phyloP scores from a whole-genome alignment of 1,140 invertebrate genomes.

The Trialeurodes vaporariorum region DNA sequence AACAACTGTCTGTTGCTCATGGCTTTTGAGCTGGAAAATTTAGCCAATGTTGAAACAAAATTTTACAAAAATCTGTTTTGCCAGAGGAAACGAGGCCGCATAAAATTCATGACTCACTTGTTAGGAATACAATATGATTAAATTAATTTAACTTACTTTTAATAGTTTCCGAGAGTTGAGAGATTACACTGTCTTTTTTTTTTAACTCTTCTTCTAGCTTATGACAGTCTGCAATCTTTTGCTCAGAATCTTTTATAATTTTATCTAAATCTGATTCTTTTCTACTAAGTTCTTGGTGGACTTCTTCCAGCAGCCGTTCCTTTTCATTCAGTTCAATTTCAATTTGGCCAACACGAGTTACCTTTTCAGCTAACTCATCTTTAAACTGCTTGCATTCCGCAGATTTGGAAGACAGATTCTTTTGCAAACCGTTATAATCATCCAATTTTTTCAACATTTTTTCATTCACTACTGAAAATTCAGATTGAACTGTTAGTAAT shows the following conservation, averaged over 20 bases:
- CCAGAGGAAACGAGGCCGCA: too few species aligned
- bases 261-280: background rate
- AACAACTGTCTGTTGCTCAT: too few species aligned
- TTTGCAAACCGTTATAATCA: background rate
- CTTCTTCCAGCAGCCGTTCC: background rate
- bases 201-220: background rate
- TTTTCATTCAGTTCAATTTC: background rate
- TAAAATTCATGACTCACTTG: too few species aligned
- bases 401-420: background rate
- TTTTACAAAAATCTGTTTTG: too few species aligned
- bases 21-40: too few species aligned
- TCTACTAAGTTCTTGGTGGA: background rate
- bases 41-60: too few species aligned
- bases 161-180: background rate
- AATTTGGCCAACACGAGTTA: background rate
- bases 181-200: background rate
- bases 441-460: background rate
- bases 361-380: background rate
- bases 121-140: too few species aligned
- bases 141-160: background rate
- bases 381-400: background rate
- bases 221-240: background rate
- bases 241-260: background rate
- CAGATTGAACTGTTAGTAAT: background rate
- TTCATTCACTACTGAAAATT: background rate